Evolutionary conservation across 2,888 invertebrate species (phyloP).

Genomic region (Heliconius erato): DNA sequence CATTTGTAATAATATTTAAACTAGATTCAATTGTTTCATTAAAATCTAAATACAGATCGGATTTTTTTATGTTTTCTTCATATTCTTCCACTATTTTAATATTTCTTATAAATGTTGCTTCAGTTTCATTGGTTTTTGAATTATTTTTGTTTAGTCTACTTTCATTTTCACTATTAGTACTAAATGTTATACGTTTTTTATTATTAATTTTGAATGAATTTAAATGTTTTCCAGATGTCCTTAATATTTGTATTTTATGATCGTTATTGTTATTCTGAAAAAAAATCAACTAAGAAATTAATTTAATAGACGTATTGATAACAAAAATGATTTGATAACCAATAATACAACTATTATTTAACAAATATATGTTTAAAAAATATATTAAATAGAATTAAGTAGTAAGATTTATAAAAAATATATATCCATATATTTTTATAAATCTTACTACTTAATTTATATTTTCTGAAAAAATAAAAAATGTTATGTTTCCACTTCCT

Average conservation of each 20-base stretch:
- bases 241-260: constrained; percentile 55
- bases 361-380: no score
- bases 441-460: no score
- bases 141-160: background rate
- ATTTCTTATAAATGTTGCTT: constrained; percentile 34
- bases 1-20: background rate
- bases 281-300: no score
- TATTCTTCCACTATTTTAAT: constrained; percentile 13
- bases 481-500: no score
- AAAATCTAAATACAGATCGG: background rate
- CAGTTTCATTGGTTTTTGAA: background rate
- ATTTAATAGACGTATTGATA: no score
- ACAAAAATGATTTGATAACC: no score
- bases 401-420: no score
- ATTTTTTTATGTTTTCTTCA: background rate
- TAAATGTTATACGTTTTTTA: constrained; percentile 34
- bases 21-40: background rate
- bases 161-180: constrained; percentile 1
- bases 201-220: constrained; percentile 59
- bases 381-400: no score
- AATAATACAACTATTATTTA: no score
- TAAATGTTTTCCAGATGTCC: constrained; percentile 63
- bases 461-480: no score
- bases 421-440: no score
- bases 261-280: constrained; percentile 13